Conservation (phyloP, 2,888 invertebrate species). For the Panzeria rudis region DNA sequence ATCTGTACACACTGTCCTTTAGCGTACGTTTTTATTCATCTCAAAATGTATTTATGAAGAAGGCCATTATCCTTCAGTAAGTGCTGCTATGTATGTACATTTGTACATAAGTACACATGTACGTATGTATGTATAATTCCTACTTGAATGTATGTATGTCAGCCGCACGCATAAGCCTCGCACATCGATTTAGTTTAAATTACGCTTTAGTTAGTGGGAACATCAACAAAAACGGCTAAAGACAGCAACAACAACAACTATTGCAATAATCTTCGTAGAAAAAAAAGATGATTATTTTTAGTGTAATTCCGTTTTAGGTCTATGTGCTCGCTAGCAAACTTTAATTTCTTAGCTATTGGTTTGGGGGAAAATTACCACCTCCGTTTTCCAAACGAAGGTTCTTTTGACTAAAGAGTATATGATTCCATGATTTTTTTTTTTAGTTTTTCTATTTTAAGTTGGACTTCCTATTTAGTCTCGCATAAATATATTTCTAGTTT, state of each 20-base stretch:
- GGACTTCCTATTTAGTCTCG: too few species aligned
- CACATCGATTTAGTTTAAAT: constrained; percentile 82
- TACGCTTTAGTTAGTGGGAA: constrained; percentile 75
- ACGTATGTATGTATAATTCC: not conserved
- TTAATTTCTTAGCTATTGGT: constrained; percentile 56
- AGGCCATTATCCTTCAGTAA: constrained; percentile 69
- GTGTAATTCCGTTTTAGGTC: constrained; percentile 61
- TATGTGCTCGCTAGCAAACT: constrained; percentile 32
- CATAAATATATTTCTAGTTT: too few species aligned
- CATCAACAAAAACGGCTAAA: constrained; percentile 48
- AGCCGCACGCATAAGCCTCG: constrained; percentile 65
- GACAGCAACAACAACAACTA: constrained; percentile 31
- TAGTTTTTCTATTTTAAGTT: too few species aligned
- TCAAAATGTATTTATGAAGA: constrained; percentile 32
- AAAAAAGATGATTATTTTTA: constrained; percentile 64
- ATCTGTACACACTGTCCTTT: not conserved
- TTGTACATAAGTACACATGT: constrained; percentile 5
- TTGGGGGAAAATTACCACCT: not conserved
- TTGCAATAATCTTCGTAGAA: constrained; percentile 30
- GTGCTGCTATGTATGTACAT: constrained; percentile 31
- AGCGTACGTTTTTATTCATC: constrained; percentile 7
- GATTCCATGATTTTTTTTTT: not conserved
- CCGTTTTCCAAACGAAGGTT: not conserved
- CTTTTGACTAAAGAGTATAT: too few species aligned
- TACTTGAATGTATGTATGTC: constrained; percentile 18